Base-by-base conservation (phyloP, 2,888 invertebrate genomes). In the Drosophila anomelani region DNA sequence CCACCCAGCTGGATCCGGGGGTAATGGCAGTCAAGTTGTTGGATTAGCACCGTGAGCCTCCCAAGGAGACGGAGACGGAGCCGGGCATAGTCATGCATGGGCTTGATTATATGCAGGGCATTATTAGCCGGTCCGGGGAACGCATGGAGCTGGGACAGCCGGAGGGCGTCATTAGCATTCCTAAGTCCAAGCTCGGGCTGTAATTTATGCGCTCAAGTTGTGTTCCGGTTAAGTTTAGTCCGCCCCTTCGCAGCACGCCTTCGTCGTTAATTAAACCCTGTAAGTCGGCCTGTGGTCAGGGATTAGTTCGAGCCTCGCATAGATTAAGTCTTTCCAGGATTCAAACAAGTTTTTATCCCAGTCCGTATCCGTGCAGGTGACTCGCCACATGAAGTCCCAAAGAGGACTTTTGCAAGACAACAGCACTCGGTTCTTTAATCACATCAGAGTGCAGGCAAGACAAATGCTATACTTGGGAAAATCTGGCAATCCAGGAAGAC, bases 101-200 rank as follows among this genome's bases (percentile, higher is more conserved):
- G 53, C 68, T 63, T 85, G 83, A 88, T 85, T 85, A 78, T 75
- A 84, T 84, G 88, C 83, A 88, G 83, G 82, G 75, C 75, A 75
- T 63, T 69, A 73, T 73, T 58, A 66, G 67, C 66, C 38, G 47
- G 17, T 17, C 17, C 17, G 32, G n/a, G 51, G 56, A 34, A 38
- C 29, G 41, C 32, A 47, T 29, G 32, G 55, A 38, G 41, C 34
- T 23, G 53, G 47, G 49, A 41, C 36, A 26, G 71, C 79, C 72
- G 23, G 58, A 56, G 66, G 76, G 58, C 71, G 73, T 88, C 88
- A 82, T 88, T 88, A 82, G 83, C 71, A 54, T 56, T 75, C 59
- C 79, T 77, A 62, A 72, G 70, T 51, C 72, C 44, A 17, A 71
- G 66, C 64, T 81, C 71, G 61, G 70, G 55, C 39, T 56, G 55